A percentile compares a stretch with the other conserved stretches of the same genome.
Conservation (phyloP, 2,797 vertebrate species). For the Labroides dimidiatus region DNA sequence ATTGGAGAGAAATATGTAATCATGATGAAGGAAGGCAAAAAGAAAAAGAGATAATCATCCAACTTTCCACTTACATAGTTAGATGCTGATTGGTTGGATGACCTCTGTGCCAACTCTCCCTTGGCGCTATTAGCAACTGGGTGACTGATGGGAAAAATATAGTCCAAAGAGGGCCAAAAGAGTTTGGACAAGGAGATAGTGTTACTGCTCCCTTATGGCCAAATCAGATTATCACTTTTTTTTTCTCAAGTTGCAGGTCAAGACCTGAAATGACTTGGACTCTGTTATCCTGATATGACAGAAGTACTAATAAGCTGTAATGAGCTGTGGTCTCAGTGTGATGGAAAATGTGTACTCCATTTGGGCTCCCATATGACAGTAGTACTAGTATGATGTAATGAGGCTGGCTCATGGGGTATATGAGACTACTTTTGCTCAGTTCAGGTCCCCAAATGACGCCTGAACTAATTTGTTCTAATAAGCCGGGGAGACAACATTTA, state of each 20-base stretch:
- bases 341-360: slow-evolving; percentile 38
- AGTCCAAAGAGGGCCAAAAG: slow-evolving; percentile 36
- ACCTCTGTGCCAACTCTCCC: slow-evolving; percentile 62
- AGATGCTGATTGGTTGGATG: slow-evolving; percentile 69
- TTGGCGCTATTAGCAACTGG: slow-evolving; percentile 53
- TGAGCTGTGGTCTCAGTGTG: slow-evolving; percentile 49
- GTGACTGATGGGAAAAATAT: slow-evolving; percentile 59
- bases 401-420: slow-evolving; percentile 41
- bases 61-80: slow-evolving; percentile 55
- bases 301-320: slow-evolving; percentile 60
- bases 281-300: slow-evolving; percentile 54
- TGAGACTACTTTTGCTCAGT: slow-evolving; percentile 32
- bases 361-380: slow-evolving; percentile 44
- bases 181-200: slow-evolving; percentile 40
- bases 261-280: slow-evolving; percentile 41
- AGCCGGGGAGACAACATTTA: slow-evolving; percentile 37
- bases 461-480: slow-evolving; percentile 62
- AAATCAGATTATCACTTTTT: slow-evolving; percentile 31
- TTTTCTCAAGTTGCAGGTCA: slow-evolving; percentile 46
- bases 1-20: slow-evolving; percentile 33
- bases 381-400: slow-evolving; percentile 52
- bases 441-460: slow-evolving; percentile 38
- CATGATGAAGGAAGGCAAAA: slow-evolving; percentile 33
- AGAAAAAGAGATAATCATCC: slow-evolving; percentile 63
- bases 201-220: slow-evolving; percentile 29